A percentile compares a stretch with the other conserved stretches of the same genome.
These are phyloP conservation scores for Heteromyza rotundicornis DNA, from an alignment of 2,888 invertebrate species.

Conservation along the genomic window DNA sequence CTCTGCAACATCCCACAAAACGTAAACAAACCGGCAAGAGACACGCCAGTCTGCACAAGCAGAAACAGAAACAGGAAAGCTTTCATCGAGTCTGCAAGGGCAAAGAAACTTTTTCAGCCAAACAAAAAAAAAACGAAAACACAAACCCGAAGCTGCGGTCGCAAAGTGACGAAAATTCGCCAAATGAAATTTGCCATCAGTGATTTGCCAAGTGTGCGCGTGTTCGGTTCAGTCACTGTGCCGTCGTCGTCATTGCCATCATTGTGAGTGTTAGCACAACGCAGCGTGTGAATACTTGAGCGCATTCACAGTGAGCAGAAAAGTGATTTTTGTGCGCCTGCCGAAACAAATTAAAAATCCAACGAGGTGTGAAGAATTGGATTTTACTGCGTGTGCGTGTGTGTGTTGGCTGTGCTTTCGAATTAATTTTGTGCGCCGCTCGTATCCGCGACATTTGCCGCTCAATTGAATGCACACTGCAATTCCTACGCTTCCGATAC, in stretches of 20 bases:
- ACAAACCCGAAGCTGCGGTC: constrained; percentile 24
- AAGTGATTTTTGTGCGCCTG: background rate
- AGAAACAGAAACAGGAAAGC: background rate
- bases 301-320: no score
- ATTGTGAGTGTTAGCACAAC: background rate
- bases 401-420: background rate
- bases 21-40: constrained; percentile 41
- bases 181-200: constrained; percentile 43
- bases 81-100: background rate
- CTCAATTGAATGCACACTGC: background rate
- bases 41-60: background rate
- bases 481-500: constrained; percentile 1
- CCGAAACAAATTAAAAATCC: background rate
- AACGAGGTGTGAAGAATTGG: constrained; percentile 5
- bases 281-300: background rate
- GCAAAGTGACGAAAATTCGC: constrained; percentile 40
- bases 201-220: constrained; percentile 50
- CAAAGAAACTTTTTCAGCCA: background rate
- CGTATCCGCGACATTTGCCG: constrained; percentile 29
- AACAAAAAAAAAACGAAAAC: no score
- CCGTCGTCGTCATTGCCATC: background rate
- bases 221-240: constrained; percentile 35
- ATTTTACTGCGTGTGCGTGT: constrained; percentile 10
- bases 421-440: background rate
- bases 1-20: constrained; percentile 9